phyloP scores from a whole-genome alignment of 2,888 invertebrate genomes.

The Bugulina stolonifera region DNA sequence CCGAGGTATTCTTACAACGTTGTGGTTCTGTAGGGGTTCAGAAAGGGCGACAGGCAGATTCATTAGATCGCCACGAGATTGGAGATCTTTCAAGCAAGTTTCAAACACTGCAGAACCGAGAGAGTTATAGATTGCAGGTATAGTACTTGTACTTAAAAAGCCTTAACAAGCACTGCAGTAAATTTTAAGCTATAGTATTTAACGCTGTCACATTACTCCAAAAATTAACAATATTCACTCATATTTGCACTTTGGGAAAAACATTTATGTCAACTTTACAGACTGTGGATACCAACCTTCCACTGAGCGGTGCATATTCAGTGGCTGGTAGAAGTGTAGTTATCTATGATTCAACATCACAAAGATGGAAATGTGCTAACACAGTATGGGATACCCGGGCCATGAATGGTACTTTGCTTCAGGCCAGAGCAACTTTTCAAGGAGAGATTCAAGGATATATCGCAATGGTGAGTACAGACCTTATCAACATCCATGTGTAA shows the following conservation, averaged over 20 bases:
- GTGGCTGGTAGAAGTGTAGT: slow-evolving; percentile 80
- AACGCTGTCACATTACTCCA: no score
- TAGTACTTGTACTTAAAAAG: no score
- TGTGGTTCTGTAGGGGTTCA: neutral
- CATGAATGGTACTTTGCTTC: slow-evolving; percentile 49
- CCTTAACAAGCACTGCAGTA: no score
- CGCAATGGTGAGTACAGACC: slow-evolving; percentile 62
- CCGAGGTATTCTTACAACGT: neutral
- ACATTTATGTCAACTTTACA: slow-evolving; percentile 29
- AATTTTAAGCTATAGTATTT: no score
- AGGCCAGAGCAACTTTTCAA: slow-evolving; percentile 79
- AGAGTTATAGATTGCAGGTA: neutral
- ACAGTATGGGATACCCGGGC: slow-evolving; percentile 18
- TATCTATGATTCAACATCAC: slow-evolving; percentile 63
- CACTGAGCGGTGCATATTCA: slow-evolving; percentile 73
- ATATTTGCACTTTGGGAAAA: no score
- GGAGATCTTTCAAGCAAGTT: slow-evolving; percentile 69
- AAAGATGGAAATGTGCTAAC: slow-evolving; percentile 30
- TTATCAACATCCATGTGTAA: no score
- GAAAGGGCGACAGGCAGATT: neutral
- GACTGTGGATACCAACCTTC: slow-evolving; percentile 75
- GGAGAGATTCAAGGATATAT: slow-evolving; percentile 81
- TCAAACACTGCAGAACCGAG: slow-evolving; percentile 24
- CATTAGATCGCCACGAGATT: slow-evolving; percentile 73
- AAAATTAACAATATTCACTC: no score